Conservation (phyloP, 2,797 vertebrate species). For the Bradypus variegatus region DNA sequence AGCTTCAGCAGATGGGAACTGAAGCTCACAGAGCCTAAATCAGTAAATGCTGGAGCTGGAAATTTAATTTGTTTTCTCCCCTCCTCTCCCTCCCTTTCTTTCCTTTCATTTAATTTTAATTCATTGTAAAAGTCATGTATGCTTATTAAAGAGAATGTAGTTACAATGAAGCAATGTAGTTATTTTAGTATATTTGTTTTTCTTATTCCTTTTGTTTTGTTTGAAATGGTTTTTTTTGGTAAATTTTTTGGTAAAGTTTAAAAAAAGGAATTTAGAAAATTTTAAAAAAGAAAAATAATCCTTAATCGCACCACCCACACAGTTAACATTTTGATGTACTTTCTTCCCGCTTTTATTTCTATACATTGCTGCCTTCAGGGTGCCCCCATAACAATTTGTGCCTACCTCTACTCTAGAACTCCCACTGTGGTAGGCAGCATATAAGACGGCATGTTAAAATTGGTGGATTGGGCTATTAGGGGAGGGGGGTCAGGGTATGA, state of each 20-base stretch:
- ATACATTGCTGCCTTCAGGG: not conserved
- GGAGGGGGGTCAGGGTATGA: too few relatives aligned
- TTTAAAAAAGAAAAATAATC: not conserved
- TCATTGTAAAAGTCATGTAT: not conserved
- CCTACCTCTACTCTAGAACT: not conserved
- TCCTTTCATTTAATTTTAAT: not conserved
- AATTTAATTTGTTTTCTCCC: not conserved
- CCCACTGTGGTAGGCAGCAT: not conserved
- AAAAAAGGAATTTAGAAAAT: not conserved
- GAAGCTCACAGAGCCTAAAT: not conserved
- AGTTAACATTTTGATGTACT: not conserved
- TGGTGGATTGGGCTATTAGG: too few relatives aligned
- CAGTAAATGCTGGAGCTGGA: not conserved
- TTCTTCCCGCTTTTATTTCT: not conserved
- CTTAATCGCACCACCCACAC: not conserved
- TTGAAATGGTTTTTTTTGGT: too few relatives aligned
- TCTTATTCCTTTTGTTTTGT: too few relatives aligned
- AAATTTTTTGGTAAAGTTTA: too few relatives aligned
- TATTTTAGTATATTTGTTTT: too few relatives aligned
- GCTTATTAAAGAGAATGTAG: not conserved
- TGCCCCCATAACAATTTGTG: not conserved
- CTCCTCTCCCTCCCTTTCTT: not conserved
- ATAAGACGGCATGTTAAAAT: not conserved
- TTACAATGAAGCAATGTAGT: too few relatives aligned
- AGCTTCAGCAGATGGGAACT: not conserved